phyloP scores from a whole-genome alignment of 1,140 invertebrate species.

The Gryllus bimaculatus region DNA sequence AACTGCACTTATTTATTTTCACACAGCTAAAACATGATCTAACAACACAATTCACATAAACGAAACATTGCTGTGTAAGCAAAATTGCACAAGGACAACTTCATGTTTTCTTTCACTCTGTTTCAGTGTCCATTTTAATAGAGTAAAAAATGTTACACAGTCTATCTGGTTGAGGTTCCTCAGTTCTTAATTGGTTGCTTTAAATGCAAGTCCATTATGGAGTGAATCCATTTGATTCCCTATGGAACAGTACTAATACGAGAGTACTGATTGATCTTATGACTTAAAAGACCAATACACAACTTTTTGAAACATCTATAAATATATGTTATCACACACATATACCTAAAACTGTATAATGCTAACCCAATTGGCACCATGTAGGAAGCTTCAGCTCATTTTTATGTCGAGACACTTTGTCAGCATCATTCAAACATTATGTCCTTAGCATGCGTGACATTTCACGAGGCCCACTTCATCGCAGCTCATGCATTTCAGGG shows the following conservation, averaged over 20 bases:
- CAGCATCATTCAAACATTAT: neutral
- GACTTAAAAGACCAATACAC: neutral
- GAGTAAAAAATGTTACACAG: no score
- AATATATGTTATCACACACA: neutral
- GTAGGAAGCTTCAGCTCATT: neutral
- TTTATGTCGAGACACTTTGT: neutral
- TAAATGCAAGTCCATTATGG: no score
- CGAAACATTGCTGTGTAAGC: no score
- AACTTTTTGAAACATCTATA: neutral
- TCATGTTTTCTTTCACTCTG: no score
- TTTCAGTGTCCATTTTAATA: no score
- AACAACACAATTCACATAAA: no score
- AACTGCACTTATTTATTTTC: no score
- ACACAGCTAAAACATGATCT: no score
- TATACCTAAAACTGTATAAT: neutral
- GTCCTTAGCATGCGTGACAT: slow-evolving; percentile 62
- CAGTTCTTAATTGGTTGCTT: no score
- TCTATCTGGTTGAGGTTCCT: no score
- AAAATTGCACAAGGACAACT: no score
- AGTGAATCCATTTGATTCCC: neutral
- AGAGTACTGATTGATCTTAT: neutral
- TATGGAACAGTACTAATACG: neutral
- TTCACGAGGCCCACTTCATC: slow-evolving; percentile 85
- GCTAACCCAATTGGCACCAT: neutral
- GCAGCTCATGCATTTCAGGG: slow-evolving; percentile 93